Evolutionary conservation across 2,888 invertebrate species (phyloP).

Genomic region (Caenorhabditis japonica): DNA sequence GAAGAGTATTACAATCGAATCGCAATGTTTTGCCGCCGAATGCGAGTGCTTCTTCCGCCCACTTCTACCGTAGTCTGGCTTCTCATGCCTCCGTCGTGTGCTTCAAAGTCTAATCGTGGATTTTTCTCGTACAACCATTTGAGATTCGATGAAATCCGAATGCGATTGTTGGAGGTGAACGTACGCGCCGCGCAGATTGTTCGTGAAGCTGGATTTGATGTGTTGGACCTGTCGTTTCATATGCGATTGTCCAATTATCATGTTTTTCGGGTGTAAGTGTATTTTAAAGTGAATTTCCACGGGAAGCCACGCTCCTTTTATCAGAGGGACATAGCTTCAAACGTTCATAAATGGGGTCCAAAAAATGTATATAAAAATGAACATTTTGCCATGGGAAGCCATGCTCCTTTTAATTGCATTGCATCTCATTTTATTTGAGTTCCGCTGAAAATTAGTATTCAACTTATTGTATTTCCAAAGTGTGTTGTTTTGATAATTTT

Average conservation of each 20-base stretch:
- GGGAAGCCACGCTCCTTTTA: no score
- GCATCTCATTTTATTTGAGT: no score
- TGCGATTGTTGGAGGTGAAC: conserved; percentile 56
- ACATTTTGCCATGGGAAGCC: no score
- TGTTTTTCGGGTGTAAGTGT: conserved; percentile 44
- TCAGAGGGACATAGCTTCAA: no score
- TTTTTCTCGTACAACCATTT: conserved; percentile 17
- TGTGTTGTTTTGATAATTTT: no score
- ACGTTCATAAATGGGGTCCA: no score
- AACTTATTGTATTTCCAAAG: no score
- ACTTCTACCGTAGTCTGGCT: conserved; percentile 54
- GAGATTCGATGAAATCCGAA: conserved; percentile 34
- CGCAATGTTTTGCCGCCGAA: conserved; percentile 45
- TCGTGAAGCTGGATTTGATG: conserved; percentile 59
- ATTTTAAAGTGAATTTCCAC: no score
- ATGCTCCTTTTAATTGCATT: no score
- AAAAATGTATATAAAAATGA: no score
- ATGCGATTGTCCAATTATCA: conserved; percentile 49
- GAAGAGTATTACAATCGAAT: conserved; percentile 51
- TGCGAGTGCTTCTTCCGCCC: conserved; percentile 41
- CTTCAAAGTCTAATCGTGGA: conserved; percentile 13
- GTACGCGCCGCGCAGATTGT: conserved; percentile 58
- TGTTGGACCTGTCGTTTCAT: conserved; percentile 60
- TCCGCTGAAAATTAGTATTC: no score
- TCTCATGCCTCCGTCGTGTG: conserved; percentile 23